Percentiles rank a stretch among this genome's conserved stretches.
Evolutionary conservation across 2,888 invertebrate genomes (phyloP).

Genomic region (Hyposoter dolosus): DNA sequence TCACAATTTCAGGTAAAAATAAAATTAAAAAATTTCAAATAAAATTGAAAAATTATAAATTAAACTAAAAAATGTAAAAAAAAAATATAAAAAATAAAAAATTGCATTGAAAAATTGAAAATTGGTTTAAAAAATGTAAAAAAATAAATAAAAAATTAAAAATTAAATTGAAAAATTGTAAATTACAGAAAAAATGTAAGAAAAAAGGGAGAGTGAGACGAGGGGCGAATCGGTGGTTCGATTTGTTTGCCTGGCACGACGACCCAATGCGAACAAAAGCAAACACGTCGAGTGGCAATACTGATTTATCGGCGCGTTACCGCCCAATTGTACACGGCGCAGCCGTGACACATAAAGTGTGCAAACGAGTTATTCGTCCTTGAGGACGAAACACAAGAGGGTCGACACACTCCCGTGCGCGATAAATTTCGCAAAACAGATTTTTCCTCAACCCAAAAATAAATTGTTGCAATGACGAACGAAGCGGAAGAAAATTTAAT

Average conservation of each 20-base stretch:
- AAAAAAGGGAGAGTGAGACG: no score
- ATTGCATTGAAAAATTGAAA: no score
- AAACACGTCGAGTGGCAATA: constrained; percentile 13
- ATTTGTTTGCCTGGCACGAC: not conserved
- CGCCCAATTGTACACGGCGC: constrained; percentile 16
- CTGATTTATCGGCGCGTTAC: constrained; percentile 5
- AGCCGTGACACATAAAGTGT: constrained; percentile 37
- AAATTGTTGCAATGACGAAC: not conserved
- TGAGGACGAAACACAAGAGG: constrained; percentile 1
- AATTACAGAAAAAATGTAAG: no score
- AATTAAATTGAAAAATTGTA: no score
- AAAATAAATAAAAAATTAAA: no score
- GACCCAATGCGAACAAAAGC: not conserved
- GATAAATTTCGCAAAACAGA: not conserved
- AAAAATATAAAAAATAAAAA: no score
- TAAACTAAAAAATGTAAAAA: no score
- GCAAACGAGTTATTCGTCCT: constrained; percentile 29
- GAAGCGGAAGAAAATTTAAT: not conserved
- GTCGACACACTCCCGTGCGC: not conserved
- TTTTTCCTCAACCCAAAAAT: not conserved
- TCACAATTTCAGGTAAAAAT: no score
- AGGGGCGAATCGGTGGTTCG: not conserved
- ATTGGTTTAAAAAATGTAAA: no score
- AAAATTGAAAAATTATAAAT: no score
- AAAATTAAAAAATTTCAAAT: no score